phyloP scores from a whole-genome alignment of 1,140 invertebrate genomes.

The Stratiolaelaps scimitus region DNA sequence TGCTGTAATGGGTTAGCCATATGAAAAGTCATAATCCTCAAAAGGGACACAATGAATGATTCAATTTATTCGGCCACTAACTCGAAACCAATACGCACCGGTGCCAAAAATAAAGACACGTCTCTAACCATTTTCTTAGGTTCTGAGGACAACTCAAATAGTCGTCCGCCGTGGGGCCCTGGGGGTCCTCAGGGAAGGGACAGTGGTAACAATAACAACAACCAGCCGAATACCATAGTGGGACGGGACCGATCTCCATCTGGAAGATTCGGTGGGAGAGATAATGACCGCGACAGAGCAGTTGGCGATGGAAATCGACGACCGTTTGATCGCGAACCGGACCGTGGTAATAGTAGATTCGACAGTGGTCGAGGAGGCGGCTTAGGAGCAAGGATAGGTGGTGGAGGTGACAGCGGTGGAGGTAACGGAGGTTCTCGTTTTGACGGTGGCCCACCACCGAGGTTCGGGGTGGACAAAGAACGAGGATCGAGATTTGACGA shows the following conservation, averaged over 20 bases:
- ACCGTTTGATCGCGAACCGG: background rate
- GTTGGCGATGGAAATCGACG: background rate
- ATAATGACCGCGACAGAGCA: background rate
- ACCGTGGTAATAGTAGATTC: slow-evolving; percentile 1
- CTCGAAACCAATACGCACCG: no score
- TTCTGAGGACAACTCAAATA: no score
- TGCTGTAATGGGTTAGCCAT: no score
- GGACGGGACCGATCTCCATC: background rate
- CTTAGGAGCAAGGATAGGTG: background rate
- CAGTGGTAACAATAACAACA: slow-evolving; percentile 14
- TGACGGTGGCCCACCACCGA: background rate
- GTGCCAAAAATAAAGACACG: no score
- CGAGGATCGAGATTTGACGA: slow-evolving; percentile 5
- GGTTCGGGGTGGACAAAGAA: slow-evolving; percentile 10
- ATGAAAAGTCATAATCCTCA: no score
- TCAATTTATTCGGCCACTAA: no score
- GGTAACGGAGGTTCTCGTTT: slow-evolving; percentile 1
- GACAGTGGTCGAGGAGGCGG: background rate
- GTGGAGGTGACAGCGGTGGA: background rate
- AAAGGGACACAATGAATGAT: no score
- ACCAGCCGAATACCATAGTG: background rate
- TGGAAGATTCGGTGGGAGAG: slow-evolving; percentile 15
- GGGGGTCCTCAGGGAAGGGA: no score
- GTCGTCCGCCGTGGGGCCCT: no score
- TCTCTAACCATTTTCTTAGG: no score